These are phyloP conservation scores for Formicarius rufipectus DNA, from an alignment of 2,113 vertebrate species.

Conservation along the genomic window DNA sequence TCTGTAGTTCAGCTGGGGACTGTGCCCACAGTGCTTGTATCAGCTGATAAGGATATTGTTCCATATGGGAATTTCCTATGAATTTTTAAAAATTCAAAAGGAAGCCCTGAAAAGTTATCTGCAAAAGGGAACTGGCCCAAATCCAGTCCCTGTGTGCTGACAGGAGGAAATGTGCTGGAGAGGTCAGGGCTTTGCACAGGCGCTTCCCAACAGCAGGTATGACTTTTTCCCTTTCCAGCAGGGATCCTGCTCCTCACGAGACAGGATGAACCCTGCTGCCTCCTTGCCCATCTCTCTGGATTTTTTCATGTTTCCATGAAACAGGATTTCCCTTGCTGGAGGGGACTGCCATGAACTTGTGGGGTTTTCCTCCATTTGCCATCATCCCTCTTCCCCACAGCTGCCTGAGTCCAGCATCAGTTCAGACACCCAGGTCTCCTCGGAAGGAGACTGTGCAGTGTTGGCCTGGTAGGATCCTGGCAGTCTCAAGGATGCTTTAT, in stretches of 20 bases:
- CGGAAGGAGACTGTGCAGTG: background rate
- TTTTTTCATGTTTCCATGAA: background rate
- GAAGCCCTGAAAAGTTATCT: background rate
- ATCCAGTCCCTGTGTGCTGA: background rate
- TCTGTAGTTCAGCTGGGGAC: background rate
- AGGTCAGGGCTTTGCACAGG: background rate
- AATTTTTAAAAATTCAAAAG: background rate
- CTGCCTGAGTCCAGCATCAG: background rate
- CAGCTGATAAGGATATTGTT: background rate
- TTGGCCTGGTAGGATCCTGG: background rate
- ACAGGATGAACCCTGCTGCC: background rate
- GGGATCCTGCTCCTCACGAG: background rate
- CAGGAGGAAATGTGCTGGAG: background rate
- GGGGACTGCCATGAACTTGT: background rate
- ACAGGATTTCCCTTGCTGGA: accelerated
- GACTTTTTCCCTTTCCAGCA: background rate
- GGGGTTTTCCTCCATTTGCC: background rate
- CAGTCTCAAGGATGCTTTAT: background rate
- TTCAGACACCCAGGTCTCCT: background rate
- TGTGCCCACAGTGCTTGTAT: accelerated
- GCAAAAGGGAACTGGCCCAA: background rate
- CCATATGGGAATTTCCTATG: background rate
- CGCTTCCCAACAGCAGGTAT: background rate
- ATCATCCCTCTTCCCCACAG: accelerated
- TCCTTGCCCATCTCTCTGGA: background rate